phyloP scores from a whole-genome alignment of 1,140 invertebrate genomes.

The Ceratosolen fusciceps region DNA sequence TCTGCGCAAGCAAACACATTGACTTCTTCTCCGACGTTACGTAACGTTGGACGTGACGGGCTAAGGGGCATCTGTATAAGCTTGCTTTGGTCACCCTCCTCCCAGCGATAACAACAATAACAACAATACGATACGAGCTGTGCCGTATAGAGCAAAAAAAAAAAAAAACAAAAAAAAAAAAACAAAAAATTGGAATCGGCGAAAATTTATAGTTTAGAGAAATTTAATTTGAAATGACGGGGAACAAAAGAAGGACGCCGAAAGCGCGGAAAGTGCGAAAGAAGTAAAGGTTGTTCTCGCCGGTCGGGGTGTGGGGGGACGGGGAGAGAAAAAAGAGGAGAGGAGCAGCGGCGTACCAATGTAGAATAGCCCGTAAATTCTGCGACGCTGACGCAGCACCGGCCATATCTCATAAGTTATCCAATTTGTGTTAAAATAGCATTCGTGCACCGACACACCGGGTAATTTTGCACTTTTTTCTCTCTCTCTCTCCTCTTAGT shows the following conservation, averaged over 20 bases:
- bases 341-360: slow-evolving; percentile 54
- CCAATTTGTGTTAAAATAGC: slow-evolving; percentile 70
- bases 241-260: slow-evolving; percentile 48
- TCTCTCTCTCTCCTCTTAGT: background rate
- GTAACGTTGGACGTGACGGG: no score
- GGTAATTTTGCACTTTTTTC: slow-evolving; percentile 38
- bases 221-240: slow-evolving; percentile 57
- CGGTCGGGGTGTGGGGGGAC: background rate
- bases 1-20: no score
- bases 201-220: slow-evolving; percentile 59
- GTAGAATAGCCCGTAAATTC: slow-evolving; percentile 66
- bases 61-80: slow-evolving; percentile 23
- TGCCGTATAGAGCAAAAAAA: no score
- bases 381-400: slow-evolving; percentile 63
- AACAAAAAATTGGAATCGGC: slow-evolving; percentile 43
- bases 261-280: slow-evolving; percentile 27
- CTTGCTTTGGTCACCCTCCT: no score
- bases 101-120: no score
- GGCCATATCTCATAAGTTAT: slow-evolving; percentile 70
- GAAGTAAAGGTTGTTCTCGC: no score
- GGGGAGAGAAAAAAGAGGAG: slow-evolving; percentile 31
- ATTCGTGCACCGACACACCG: slow-evolving; percentile 53
- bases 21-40: no score
- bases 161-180: no score
- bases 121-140: no score